Evolutionary conservation across 2,797 vertebrate genomes (phyloP).

Genomic region (Schizothorax lantsangensis): DNA sequence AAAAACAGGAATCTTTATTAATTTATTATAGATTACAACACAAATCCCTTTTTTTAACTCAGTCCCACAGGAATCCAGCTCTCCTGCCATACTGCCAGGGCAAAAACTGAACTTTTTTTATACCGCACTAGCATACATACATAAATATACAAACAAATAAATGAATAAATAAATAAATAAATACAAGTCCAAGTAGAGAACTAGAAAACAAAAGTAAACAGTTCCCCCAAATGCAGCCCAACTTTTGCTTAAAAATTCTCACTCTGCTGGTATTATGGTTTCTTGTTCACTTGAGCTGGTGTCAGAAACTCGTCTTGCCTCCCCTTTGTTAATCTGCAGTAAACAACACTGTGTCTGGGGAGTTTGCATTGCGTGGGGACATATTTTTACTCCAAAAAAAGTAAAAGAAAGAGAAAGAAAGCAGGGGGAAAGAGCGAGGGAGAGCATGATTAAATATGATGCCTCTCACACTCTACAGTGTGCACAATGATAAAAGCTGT

Average conservation of each 20-base stretch:
- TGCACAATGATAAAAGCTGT: slow-evolving; percentile 78
- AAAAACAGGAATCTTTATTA: not conserved
- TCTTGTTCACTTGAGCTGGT: slow-evolving; percentile 76
- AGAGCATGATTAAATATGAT: slow-evolving; percentile 80
- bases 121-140: slow-evolving; percentile 29
- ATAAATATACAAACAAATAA: slow-evolving; percentile 21
- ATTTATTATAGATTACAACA: slow-evolving; percentile 47
- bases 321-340: slow-evolving; percentile 85
- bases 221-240: slow-evolving; percentile 52
- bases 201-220: slow-evolving; percentile 58
- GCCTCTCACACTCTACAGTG: slow-evolving; percentile 72
- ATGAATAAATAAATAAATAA: slow-evolving; percentile 31
- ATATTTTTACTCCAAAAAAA: slow-evolving; percentile 74
- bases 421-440: slow-evolving; percentile 35
- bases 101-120: slow-evolving; percentile 46
- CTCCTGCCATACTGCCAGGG: slow-evolving; percentile 25
- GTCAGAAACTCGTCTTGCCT: slow-evolving; percentile 78
- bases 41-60: slow-evolving; percentile 34
- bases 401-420: slow-evolving; percentile 29
- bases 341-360: slow-evolving; percentile 84
- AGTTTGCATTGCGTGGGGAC: slow-evolving; percentile 73
- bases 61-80: slow-evolving; percentile 35
- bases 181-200: slow-evolving; percentile 18
- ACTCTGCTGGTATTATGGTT: slow-evolving; percentile 70
- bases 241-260: slow-evolving; percentile 69